Conservation (phyloP, 2,888 invertebrate species). For the Orchesella flavescens region DNA sequence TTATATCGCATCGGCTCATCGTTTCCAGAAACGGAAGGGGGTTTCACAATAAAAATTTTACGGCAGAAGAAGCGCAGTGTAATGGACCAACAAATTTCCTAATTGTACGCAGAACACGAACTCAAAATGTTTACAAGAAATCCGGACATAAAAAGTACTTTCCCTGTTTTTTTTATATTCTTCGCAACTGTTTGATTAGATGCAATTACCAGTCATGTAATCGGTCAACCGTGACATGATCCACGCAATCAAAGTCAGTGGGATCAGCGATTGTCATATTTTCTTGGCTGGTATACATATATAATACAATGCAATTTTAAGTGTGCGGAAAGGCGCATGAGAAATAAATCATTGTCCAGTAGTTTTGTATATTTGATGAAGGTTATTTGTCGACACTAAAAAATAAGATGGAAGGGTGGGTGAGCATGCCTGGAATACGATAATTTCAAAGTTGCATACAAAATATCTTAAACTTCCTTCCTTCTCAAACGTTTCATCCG, state of each 20-base stretch:
- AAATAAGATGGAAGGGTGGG: background rate
- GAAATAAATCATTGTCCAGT: constrained; percentile 29
- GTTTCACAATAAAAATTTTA: background rate
- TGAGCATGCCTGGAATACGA: background rate
- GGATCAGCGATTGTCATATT: constrained; percentile 19
- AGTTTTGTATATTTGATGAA: background rate
- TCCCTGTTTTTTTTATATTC: background rate
- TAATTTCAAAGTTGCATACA: too few species aligned
- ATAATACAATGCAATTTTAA: background rate
- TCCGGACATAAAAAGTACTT: background rate
- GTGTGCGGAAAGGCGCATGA: background rate
- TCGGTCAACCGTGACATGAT: constrained; percentile 51
- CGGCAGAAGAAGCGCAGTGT: background rate
- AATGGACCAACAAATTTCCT: background rate
- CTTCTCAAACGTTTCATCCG: too few species aligned
- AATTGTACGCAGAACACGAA: background rate
- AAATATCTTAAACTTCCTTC: too few species aligned
- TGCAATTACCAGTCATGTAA: constrained; percentile 25
- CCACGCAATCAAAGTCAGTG: constrained; percentile 15
- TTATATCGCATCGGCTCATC: background rate
- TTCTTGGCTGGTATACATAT: background rate
- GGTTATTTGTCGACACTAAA: background rate
- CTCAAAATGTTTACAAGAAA: background rate
- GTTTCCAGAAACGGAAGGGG: background rate
- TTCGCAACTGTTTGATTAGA: constrained; percentile 7